phyloP scores from a whole-genome alignment of 2,888 invertebrate genomes.

The Mantis religiosa region DNA sequence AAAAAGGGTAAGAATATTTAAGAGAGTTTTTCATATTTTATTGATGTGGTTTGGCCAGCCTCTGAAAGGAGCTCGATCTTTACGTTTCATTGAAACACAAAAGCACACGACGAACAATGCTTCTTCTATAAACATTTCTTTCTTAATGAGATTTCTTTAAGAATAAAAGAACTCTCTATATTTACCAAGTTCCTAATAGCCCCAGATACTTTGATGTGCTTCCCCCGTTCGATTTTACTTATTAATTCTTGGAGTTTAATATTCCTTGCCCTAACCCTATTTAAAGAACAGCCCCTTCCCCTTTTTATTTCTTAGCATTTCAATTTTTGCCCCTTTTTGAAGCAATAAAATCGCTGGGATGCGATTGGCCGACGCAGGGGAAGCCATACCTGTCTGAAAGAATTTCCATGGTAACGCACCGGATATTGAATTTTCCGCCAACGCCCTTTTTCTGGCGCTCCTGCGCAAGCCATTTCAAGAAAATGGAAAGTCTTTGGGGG shows the following conservation, averaged over 20 bases:
- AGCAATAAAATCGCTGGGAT: background rate
- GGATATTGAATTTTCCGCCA: conserved; percentile 22
- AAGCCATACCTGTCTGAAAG: conserved; percentile 15
- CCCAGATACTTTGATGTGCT: background rate
- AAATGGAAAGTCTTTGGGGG: background rate
- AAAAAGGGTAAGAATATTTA: too few species aligned
- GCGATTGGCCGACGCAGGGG: background rate
- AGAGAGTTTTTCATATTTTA: too few species aligned
- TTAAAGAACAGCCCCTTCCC: background rate
- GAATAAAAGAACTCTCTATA: background rate
- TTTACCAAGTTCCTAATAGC: background rate
- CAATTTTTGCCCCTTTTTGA: background rate
- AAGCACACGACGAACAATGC: background rate
- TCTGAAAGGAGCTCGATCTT: too few species aligned
- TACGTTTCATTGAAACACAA: background rate
- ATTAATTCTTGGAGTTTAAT: conserved; percentile 3
- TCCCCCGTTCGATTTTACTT: background rate
- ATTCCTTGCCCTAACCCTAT: background rate
- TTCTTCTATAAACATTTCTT: background rate
- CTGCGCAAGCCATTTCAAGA: background rate
- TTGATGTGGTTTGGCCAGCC: too few species aligned
- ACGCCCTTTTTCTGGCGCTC: background rate
- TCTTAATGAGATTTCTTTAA: background rate
- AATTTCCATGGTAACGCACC: conserved; percentile 24
- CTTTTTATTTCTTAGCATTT: background rate